Percentiles rank a stretch among this genome's conserved stretches.
Evolutionary conservation across 2,113 vertebrate genomes (phyloP).

Genomic region (Elephantulus edwardii): DNA sequence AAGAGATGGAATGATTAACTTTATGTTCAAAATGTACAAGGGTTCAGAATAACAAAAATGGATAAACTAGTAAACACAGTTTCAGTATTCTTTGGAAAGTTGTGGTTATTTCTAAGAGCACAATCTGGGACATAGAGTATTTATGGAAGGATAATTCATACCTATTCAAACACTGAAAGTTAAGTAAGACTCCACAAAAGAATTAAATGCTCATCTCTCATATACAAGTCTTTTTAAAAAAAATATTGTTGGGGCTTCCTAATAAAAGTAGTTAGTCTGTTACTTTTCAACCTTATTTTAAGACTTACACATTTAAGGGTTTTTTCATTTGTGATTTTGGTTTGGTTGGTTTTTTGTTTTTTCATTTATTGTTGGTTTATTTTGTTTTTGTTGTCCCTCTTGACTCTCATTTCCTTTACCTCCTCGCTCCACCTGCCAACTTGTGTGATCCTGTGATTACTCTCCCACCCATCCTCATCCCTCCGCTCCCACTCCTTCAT

Average conservation of each 20-base stretch:
- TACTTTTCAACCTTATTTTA: slow-evolving; percentile 25
- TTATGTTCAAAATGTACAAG: neutral
- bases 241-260: neutral
- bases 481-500: too few relatives aligned
- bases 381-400: too few relatives aligned
- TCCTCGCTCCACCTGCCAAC: too few relatives aligned
- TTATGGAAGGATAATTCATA: neutral
- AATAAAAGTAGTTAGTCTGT: neutral
- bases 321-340: too few relatives aligned
- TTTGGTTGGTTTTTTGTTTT: too few relatives aligned
- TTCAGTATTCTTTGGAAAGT: slow-evolving; percentile 13
- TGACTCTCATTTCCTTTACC: too few relatives aligned
- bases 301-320: neutral
- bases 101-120: neutral
- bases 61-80: neutral
- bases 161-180: slow-evolving; percentile 21
- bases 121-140: neutral
- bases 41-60: neutral
- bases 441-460: too few relatives aligned
- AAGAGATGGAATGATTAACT: neutral
- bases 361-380: too few relatives aligned
- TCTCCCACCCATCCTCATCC: too few relatives aligned
- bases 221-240: neutral
- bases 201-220: neutral
- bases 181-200: neutral